Evolutionary conservation across 2,113 vertebrate species (phyloP).

Genomic region (Triplophysa rosa): DNA sequence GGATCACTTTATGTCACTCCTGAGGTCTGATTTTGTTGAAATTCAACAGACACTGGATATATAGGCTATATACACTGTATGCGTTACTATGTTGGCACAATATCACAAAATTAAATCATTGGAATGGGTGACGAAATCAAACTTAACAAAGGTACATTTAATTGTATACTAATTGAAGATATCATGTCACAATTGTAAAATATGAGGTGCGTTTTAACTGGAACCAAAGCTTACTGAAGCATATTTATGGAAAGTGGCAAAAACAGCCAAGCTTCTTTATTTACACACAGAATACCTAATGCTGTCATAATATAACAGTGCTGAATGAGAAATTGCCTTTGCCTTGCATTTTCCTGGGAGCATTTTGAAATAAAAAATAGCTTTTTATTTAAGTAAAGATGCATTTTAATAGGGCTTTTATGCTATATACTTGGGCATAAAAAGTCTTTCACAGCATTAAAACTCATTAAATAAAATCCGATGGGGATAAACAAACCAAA

Average conservation of each 20-base stretch:
- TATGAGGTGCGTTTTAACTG: too few species aligned
- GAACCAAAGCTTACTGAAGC: background rate
- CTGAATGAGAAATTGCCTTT: background rate
- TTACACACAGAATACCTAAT: background rate
- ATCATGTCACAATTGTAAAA: too few species aligned
- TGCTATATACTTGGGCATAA: background rate
- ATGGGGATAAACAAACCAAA: conserved; percentile 33
- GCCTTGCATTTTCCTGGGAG: background rate
- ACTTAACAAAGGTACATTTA: too few species aligned
- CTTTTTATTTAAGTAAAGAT: conserved; percentile 11
- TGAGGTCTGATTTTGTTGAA: too few species aligned
- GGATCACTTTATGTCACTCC: too few species aligned
- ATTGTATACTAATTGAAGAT: too few species aligned
- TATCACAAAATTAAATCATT: too few species aligned
- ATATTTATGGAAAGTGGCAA: background rate
- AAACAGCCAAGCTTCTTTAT: background rate
- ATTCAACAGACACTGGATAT: too few species aligned
- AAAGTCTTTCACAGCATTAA: conserved; percentile 12
- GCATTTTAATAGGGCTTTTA: conserved; percentile 4
- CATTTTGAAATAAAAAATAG: background rate
- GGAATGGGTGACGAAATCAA: too few species aligned
- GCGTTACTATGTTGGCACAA: too few species aligned
- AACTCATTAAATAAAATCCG: conserved; percentile 27
- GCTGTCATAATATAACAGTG: background rate
- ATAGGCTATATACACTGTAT: too few species aligned